Evolutionary conservation across 2,888 invertebrate species (phyloP).

Genomic region (Cheilosia vulpina): DNA sequence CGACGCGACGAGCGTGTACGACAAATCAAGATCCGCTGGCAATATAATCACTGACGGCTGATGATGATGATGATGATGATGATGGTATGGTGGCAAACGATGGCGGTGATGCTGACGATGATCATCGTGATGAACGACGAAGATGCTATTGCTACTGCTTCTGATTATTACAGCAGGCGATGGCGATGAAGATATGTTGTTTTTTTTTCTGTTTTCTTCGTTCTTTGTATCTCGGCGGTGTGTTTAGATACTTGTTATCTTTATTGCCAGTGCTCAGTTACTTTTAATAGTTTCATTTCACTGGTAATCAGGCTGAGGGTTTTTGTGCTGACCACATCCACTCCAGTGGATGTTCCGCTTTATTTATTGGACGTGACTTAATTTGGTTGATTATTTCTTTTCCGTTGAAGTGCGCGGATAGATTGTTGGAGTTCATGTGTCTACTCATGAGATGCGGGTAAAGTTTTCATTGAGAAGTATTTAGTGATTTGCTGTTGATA

Average conservation of each 20-base stretch:
- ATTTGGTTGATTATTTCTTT: conserved; percentile 43
- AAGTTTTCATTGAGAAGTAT: too few species aligned
- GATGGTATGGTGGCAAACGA: conserved; percentile 44
- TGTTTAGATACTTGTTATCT: conserved; percentile 58
- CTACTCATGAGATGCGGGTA: neutral
- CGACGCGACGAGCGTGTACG: conserved; percentile 25
- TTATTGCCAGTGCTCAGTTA: conserved; percentile 68
- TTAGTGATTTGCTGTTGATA: too few species aligned
- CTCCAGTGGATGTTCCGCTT: conserved; percentile 1
- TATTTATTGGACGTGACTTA: conserved; percentile 59
- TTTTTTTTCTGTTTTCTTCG: conserved; percentile 9
- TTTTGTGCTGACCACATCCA: neutral
- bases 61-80: conserved; percentile 28
- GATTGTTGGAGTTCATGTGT: conserved; percentile 17
- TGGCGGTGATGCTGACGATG: conserved; percentile 39
- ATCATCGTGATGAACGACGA: conserved; percentile 55
- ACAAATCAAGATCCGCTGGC: conserved; percentile 63
- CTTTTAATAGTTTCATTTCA: conserved; percentile 73
- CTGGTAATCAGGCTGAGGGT: conserved; percentile 50
- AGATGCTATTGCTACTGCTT: conserved; percentile 56
- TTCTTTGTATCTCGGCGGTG: conserved; percentile 44
- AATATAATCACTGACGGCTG: conserved; percentile 44
- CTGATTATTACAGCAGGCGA: conserved; percentile 57
- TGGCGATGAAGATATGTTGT: conserved; percentile 39
- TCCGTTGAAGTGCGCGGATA: conserved; percentile 17